These are phyloP conservation scores for Trachelus tabidus DNA, from an alignment of 2,888 invertebrate genomes.

Conservation along the genomic window DNA sequence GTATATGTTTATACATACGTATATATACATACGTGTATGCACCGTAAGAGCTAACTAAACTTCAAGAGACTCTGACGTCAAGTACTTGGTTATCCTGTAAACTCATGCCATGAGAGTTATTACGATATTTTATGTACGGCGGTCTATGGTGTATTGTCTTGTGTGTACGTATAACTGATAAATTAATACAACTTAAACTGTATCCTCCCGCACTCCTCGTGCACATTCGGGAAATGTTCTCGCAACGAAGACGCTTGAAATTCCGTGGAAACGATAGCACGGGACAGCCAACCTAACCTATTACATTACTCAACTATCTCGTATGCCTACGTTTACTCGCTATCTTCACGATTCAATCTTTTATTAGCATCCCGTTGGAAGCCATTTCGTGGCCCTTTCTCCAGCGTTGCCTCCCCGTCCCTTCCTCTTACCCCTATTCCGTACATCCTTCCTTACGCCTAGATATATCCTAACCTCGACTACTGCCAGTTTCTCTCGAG, in stretches of 20 bases:
- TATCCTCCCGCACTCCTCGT: background rate
- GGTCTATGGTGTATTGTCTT: background rate
- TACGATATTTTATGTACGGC: background rate
- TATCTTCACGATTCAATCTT: constrained; percentile 53
- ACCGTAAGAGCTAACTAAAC: background rate
- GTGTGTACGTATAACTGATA: background rate
- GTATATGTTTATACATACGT: no score
- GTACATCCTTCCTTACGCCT: background rate
- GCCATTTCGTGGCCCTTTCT: constrained; percentile 59
- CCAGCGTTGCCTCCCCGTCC: constrained; percentile 45
- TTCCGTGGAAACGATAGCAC: background rate
- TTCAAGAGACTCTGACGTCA: background rate
- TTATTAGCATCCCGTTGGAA: constrained; percentile 62
- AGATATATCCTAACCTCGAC: constrained; percentile 41
- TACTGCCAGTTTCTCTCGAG: constrained; percentile 41
- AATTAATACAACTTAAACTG: background rate
- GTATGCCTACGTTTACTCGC: background rate
- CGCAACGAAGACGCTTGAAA: background rate
- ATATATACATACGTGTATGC: background rate
- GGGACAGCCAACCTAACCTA: background rate
- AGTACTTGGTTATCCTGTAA: background rate
- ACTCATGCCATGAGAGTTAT: background rate
- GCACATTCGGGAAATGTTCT: background rate
- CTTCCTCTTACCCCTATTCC: constrained; percentile 13
- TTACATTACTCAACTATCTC: background rate